These are phyloP conservation scores for Romanomermis culicivorax DNA, from an alignment of 2,888 invertebrate species.

Conservation along the genomic window DNA sequence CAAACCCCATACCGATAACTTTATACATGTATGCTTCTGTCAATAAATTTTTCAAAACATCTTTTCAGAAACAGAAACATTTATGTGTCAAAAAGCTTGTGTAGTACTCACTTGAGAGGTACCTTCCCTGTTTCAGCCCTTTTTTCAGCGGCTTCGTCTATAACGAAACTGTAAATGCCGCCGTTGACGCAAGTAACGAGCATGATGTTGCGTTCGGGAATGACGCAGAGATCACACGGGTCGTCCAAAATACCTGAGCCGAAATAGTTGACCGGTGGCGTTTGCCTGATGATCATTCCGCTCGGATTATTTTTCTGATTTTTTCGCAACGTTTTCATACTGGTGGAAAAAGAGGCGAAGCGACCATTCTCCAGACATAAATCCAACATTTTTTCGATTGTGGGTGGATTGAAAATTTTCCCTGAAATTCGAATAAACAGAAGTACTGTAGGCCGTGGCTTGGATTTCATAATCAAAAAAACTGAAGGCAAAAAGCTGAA, in stretches of 20 bases:
- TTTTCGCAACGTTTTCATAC: not conserved
- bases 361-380: constrained; percentile 1
- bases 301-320: not conserved
- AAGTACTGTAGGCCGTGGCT: too few species aligned
- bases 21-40: too few species aligned
- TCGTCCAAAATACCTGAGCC: constrained; percentile 9
- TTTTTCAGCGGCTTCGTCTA: not conserved
- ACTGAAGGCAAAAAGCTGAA: too few species aligned
- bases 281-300: not conserved
- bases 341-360: constrained; percentile 6
- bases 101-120: not conserved
- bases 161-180: constrained; percentile 4
- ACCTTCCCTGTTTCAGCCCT: not conserved
- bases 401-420: constrained; percentile 7
- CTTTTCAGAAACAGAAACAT: too few species aligned
- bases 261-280: constrained; percentile 7
- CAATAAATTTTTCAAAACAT: too few species aligned
- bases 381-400: constrained; percentile 7
- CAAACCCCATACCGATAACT: too few species aligned
- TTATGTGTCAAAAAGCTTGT: too few species aligned
- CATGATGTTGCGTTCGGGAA: constrained; percentile 6
- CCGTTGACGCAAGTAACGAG: constrained; percentile 5
- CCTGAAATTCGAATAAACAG: too few species aligned
- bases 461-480: too few species aligned
- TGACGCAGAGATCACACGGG: constrained; percentile 10